Percentiles rank a stretch among this genome's conserved stretches.
These are phyloP conservation scores for Dolichoris vasculosae DNA, from an alignment of 1,140 invertebrate species.

Conservation along the genomic window DNA sequence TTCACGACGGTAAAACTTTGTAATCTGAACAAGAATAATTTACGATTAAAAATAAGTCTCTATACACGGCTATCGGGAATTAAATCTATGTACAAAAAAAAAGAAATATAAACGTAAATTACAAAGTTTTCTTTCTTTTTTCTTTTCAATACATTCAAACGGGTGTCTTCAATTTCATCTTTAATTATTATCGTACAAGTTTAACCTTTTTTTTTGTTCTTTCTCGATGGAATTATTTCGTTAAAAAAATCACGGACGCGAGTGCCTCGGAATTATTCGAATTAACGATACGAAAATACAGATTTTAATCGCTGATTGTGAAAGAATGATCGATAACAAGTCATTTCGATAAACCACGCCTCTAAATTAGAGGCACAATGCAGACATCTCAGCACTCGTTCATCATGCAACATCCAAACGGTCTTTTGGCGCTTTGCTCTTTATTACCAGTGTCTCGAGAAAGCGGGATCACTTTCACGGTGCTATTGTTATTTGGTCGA, in stretches of 20 bases:
- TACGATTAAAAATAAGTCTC: not conserved
- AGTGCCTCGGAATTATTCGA: not conserved
- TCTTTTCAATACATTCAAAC: not conserved
- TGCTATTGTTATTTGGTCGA: slow-evolving; percentile 42
- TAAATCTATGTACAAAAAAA: not conserved
- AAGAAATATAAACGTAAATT: slow-evolving; percentile 5
- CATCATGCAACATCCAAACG: slow-evolving; percentile 60
- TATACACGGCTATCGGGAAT: not conserved
- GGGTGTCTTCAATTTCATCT: not conserved
- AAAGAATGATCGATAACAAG: slow-evolving; percentile 19
- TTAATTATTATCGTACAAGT: too few relatives aligned
- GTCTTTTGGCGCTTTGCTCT: slow-evolving; percentile 46
- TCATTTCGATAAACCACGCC: slow-evolving; percentile 46
- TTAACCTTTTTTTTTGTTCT: not conserved
- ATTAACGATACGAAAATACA: not conserved
- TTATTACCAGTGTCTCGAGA: slow-evolving; percentile 49
- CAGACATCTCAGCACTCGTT: slow-evolving; percentile 59
- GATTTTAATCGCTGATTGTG: not conserved
- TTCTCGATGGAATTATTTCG: too few relatives aligned
- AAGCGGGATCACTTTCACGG: slow-evolving; percentile 44
- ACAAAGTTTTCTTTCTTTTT: not conserved
- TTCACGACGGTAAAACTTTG: not conserved
- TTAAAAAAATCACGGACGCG: too few relatives aligned
- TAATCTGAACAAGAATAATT: not conserved
- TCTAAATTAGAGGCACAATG: slow-evolving; percentile 57